Evolutionary conservation across 1,140 invertebrate species (phyloP), one percentile per base, ranked within the genome.

Genomic region (Drosophila watanabei): DNA sequence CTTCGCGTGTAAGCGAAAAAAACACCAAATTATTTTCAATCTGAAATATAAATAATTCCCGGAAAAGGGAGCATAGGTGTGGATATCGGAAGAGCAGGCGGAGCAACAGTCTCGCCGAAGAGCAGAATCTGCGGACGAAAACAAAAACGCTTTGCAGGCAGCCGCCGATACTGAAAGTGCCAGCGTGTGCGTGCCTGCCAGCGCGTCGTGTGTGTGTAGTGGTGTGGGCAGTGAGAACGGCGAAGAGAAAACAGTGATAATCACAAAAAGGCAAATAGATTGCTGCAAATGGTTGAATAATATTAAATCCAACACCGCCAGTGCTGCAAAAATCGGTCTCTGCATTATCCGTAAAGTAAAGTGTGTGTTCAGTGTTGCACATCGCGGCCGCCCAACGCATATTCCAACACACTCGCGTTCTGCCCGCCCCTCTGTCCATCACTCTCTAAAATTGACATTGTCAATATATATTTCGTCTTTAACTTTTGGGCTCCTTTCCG

Each of bases 61-160:
- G 58, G 41, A 68, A 58, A 80, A 59, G 48, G 56, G 78, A 37
- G 58, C 43, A 61, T 33, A 64, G 45, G 37, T 16, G 37, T 35
- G 24, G 37, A 13, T 20, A 14, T 39, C 33, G 11, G 9, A 24
- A 16, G 2, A n/a, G 9, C 14, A 28, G 20, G 39, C 49, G 46
- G 45, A 78, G 73, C 82, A 73, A 58, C 46, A 75, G 24, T 41
- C 32, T 20, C 30, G 46, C 71, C 35, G 14, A 43, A 9, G 37
- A 61, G 20, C 35, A 57, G 79, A 85, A 82, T 54, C 75, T 66
- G 82, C 56, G 45, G 85, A 87, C 76, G 77, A 85, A 87, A 87
- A 87, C 84, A 88, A 85, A 87, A 89, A 68, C 75, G 77, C 68
- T 57, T 79, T 64, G 64, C 77, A 61, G 77, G 82, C 76, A 84